Conservation (phyloP, 1,140 invertebrate genomes). For the Ceratosolen solmsi region DNA sequence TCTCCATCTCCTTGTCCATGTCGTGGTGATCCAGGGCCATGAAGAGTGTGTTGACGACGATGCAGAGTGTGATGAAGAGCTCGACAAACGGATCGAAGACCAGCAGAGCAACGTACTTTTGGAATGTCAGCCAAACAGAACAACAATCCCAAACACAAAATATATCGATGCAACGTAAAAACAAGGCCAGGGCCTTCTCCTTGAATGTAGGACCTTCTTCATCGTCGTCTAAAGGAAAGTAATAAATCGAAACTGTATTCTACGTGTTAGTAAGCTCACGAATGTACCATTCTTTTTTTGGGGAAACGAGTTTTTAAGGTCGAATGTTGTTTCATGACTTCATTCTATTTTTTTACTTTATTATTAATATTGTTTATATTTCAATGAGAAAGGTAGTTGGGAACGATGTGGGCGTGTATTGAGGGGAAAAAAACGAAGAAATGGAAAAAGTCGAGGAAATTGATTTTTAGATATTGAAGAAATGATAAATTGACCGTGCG, state of each 20-base stretch:
- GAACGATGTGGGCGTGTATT: no score
- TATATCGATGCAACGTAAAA: constrained; percentile 88
- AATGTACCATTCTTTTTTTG: constrained; percentile 79
- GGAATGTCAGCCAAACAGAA: constrained; percentile 90
- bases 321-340: not conserved
- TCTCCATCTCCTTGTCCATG: constrained; percentile 90
- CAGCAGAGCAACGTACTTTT: constrained; percentile 90
- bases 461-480: no score
- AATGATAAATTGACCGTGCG: no score
- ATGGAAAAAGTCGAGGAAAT: no score
- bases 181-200: constrained; percentile 84
- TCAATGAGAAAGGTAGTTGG: no score
- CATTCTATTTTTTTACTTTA: not conserved
- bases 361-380: no score
- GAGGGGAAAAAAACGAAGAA: no score
- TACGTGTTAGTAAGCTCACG: constrained; percentile 79
- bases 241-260: constrained; percentile 92
- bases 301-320: constrained; percentile 73
- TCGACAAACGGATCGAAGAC: constrained; percentile 99
- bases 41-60: constrained; percentile 97
- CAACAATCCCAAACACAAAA: constrained; percentile 99
- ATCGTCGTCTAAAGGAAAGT: constrained; percentile 93
- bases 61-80: constrained; percentile 97
- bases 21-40: constrained; percentile 98
- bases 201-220: constrained; percentile 92